Evolutionary conservation across 2,113 vertebrate genomes (phyloP), one percentile per base, ranked within the genome.

Genomic region (Jaculus jaculus): DNA sequence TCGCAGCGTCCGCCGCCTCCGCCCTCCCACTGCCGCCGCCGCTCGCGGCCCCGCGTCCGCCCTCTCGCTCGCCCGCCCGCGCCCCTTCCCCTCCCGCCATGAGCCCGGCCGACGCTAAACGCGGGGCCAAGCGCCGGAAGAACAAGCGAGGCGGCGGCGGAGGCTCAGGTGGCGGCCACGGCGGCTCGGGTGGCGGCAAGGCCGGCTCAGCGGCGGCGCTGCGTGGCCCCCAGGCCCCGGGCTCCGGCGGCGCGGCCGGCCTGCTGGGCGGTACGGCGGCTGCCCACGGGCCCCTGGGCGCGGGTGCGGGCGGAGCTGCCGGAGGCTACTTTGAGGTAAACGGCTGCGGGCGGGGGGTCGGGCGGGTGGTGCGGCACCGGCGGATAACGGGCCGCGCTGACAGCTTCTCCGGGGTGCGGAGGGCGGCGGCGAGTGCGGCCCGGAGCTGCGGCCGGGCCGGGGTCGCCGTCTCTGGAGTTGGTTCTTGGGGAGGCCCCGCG

Each of bases 101-200:
- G 99, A 99, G 99, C 97, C 99, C 99, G 90, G 99, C 99, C 98
- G 99, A 99, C 98, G 99, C 99, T 97, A 99, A 99, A 97, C 98
- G 99, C 97, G 99, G 99, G 98, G 99, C 99, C 97, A 99, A 99
- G 97, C 99, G 99, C 98, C 99, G 99, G 98, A 99, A 99, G 99
- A 99, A 99, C 98, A 99, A 99, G 98, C 98, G 99, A 97, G 99
- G 99, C 98, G 54, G 54, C 97, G 87, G 97, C 90, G 97, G 97
- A 92, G 98, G 98, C 97, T 98, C 98, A 94, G 98, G 98, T 94
- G 98, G 98, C 94, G 98, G 98, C 87, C 94, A 96, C 96, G 97
- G 98, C 98, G 98, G 98, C 98, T 98, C 98, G 93, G 98, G 98
- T 93, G 97, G 98, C 96, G 97, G 98, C 97, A 98, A 99, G 98